Evolutionary conservation across 2,888 invertebrate species (phyloP).

Genomic region (Augochlorella aurata): DNA sequence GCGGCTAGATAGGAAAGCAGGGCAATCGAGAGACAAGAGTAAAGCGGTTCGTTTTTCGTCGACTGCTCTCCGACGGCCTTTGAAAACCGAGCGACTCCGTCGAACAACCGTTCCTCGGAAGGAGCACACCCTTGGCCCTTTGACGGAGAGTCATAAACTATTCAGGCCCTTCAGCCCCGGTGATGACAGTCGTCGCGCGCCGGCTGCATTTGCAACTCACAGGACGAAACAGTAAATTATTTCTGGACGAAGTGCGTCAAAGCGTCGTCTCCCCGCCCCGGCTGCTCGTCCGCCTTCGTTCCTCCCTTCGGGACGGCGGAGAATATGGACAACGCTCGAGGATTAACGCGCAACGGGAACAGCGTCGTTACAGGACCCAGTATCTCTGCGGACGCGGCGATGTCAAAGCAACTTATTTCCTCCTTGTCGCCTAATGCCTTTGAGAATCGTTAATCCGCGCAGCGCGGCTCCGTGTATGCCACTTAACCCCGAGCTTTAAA

Average conservation of each 20-base stretch:
- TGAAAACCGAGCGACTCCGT: slow-evolving; percentile 18
- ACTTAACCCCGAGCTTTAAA: background rate
- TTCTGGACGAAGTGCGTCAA: slow-evolving; percentile 57
- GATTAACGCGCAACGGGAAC: slow-evolving; percentile 6
- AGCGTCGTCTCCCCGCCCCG: slow-evolving; percentile 18
- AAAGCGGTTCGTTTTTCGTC: slow-evolving; percentile 22
- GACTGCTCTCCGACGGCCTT: slow-evolving; percentile 4
- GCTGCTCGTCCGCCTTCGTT: slow-evolving; percentile 32
- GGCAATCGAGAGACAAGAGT: slow-evolving; percentile 7
- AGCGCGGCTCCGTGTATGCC: background rate
- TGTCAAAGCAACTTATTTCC: background rate
- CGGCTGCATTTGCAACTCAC: slow-evolving; percentile 62
- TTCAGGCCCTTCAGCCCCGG: slow-evolving; percentile 29
- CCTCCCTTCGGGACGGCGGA: slow-evolving; percentile 1
- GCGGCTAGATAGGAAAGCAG: too few species aligned
- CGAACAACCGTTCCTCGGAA: slow-evolving; percentile 25
- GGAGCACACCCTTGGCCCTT: slow-evolving; percentile 31
- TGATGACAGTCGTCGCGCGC: slow-evolving; percentile 40
- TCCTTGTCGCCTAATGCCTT: background rate
- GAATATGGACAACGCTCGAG: background rate
- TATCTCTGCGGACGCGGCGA: background rate
- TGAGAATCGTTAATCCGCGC: background rate
- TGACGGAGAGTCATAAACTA: slow-evolving; percentile 53
- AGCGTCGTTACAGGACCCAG: background rate
- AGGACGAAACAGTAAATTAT: slow-evolving; percentile 64